Percentiles rank a stretch among this genome's conserved stretches.
phyloP scores from a whole-genome alignment of 2,888 invertebrate species.

The Clivina fossor region DNA sequence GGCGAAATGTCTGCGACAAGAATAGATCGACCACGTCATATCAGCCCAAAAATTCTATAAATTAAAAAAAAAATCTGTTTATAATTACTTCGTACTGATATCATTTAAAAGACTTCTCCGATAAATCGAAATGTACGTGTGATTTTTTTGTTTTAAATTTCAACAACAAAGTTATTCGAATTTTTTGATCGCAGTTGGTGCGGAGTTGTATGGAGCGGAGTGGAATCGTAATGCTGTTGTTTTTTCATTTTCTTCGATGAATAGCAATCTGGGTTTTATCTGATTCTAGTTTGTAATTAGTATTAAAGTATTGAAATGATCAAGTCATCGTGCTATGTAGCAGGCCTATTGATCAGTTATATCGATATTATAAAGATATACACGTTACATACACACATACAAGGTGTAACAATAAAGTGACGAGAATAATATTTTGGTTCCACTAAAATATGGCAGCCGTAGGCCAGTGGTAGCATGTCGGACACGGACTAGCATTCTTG shows the following conservation, averaged over 20 bases:
- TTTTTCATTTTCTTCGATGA: conserved; percentile 30
- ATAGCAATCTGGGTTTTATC: conserved; percentile 32
- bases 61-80: too few species aligned
- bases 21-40: too few species aligned
- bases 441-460: too few species aligned
- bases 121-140: conserved; percentile 6
- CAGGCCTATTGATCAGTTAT: conserved; percentile 19
- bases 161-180: conserved; percentile 13
- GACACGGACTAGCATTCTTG: too few species aligned
- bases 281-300: conserved; percentile 33
- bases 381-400: too few species aligned
- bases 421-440: too few species aligned
- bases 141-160: conserved; percentile 19
- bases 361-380: conserved; percentile 25
- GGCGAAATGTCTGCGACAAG: too few species aligned
- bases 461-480: too few species aligned
- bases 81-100: too few species aligned
- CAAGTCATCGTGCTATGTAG: conserved; percentile 22
- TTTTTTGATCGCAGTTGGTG: conserved; percentile 10
- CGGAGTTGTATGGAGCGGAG: conserved; percentile 1
- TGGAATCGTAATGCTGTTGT: conserved; percentile 23
- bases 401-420: too few species aligned
- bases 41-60: too few species aligned
- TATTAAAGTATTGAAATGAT: conserved; percentile 31
- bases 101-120: too few species aligned